Evolutionary conservation across 2,888 invertebrate genomes (phyloP), one percentile per base, ranked within the genome.

Genomic region (Rambutsinella grinnellia): DNA sequence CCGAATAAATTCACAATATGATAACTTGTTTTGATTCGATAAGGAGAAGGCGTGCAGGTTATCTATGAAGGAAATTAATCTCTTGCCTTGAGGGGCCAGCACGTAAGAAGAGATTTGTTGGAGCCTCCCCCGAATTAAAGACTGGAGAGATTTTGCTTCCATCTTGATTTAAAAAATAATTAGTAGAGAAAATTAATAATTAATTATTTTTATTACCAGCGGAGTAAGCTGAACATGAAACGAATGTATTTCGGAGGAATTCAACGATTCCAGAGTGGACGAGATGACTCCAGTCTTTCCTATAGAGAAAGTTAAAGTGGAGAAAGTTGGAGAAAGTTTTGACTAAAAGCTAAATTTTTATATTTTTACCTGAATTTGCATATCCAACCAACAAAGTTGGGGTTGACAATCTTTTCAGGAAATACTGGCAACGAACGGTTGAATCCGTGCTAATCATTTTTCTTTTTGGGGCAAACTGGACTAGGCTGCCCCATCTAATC

Each of bases 1-100:
- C 23, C 72, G 1, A 1, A 65, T 8, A 28, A 72, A 72, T 47
- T 72, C 72, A 15, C 19, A 5, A 23, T 28, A 63, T 10, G 62
- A 54, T 5, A 5, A n/a, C 17, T 53, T 44, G 21, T 21, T 17
- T 5, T n/a, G 23, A 8, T 8, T 56, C 23, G 6, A 26, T 27
- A 15, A 13, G 58, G 21, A 21, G 26, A n/a, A n/a, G 10, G 26
- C 46, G 26, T 74, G 36, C 0, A 74, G 15, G 19, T 74, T 66
- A 23, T 74, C 66, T 2, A 74, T 46, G 10, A 66, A 66, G 19
- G 66, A 54, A 0, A 58, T 53, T 13, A 74, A 36, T 1, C 15
- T 13, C 27, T 66, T 60, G 1, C 66, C 61, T 0, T 44, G 62
- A 2, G 58, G 74, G n/a, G 74, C 21, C 60, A 66, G 17, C 5